These are phyloP conservation scores for Nephrotoma appendiculata DNA, from an alignment of 2,888 invertebrate genomes.

Conservation along the genomic window DNA sequence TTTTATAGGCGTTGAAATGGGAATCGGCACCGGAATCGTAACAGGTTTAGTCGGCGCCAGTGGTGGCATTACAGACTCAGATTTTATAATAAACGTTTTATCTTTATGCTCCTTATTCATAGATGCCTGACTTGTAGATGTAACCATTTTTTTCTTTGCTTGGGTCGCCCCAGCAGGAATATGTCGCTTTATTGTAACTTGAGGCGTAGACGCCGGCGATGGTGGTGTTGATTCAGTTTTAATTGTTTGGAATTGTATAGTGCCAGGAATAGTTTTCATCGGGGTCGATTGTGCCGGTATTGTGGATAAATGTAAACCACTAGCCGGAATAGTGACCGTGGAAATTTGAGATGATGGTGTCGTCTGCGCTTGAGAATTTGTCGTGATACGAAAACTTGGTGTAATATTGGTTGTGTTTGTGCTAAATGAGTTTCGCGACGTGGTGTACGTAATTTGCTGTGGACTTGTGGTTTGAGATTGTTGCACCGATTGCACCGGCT, in stretches of 20 bases:
- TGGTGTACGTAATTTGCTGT: conserved; percentile 13
- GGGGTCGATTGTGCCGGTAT: conserved; percentile 17
- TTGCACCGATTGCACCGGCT: conserved; percentile 20
- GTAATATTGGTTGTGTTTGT: neutral
- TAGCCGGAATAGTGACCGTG: conserved; percentile 7
- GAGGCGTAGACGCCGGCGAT: neutral
- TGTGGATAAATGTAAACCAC: conserved; percentile 17
- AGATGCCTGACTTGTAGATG: conserved; percentile 20
- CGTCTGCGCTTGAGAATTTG: conserved; percentile 1
- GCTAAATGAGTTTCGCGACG: conserved; percentile 16
- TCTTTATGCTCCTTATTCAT: conserved; percentile 20
- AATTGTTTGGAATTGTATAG: conserved; percentile 20
- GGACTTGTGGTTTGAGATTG: conserved; percentile 9
- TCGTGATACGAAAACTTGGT: conserved; percentile 2
- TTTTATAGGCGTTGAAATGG: neutral
- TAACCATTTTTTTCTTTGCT: neutral
- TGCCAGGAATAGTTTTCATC: conserved; percentile 16
- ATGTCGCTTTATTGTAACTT: conserved; percentile 12
- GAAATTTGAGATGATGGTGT: conserved; percentile 14
- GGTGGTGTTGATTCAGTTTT: neutral
- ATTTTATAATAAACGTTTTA: conserved; percentile 20
- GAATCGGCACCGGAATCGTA: conserved; percentile 24
- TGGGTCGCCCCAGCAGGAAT: conserved; percentile 17
- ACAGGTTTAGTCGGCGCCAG: conserved; percentile 18
- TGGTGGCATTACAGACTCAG: conserved; percentile 22